phyloP scores from a whole-genome alignment of 2,888 invertebrate genomes.

The Acronicta alni region DNA sequence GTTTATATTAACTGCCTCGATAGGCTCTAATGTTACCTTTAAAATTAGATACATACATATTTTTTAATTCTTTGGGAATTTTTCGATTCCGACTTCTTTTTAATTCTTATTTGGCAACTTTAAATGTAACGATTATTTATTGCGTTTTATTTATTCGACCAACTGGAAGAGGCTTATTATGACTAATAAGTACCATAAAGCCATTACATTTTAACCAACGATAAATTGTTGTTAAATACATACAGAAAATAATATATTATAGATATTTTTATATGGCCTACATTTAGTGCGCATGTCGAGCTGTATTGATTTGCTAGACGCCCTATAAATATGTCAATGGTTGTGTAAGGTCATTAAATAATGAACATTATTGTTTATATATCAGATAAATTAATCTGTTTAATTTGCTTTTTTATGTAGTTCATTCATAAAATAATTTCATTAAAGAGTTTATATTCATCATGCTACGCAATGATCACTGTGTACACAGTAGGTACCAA shows the following conservation, averaged over 20 bases:
- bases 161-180: too few species aligned
- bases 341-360: slow-evolving; percentile 37
- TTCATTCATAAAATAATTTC: background rate
- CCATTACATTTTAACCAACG: too few species aligned
- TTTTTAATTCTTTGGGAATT: too few species aligned
- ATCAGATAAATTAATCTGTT: too few species aligned
- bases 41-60: too few species aligned
- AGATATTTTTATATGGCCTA: slow-evolving; percentile 75
- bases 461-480: too few species aligned
- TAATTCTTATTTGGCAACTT: slow-evolving; percentile 2
- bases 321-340: slow-evolving; percentile 68
- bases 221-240: background rate
- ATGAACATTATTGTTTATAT: background rate
- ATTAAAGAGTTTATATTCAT: background rate
- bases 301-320: slow-evolving; percentile 79
- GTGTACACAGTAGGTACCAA: too few species aligned
- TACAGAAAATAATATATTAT: slow-evolving; percentile 17
- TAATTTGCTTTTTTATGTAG: too few species aligned
- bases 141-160: slow-evolving; percentile 24
- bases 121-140: background rate
- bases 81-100: background rate
- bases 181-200: too few species aligned
- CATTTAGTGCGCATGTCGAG: slow-evolving; percentile 86
- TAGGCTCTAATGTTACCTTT: too few species aligned
- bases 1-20: too few species aligned